Conservation (phyloP, 2,113 vertebrate genomes). For the Gobiocypris rarus region DNA sequence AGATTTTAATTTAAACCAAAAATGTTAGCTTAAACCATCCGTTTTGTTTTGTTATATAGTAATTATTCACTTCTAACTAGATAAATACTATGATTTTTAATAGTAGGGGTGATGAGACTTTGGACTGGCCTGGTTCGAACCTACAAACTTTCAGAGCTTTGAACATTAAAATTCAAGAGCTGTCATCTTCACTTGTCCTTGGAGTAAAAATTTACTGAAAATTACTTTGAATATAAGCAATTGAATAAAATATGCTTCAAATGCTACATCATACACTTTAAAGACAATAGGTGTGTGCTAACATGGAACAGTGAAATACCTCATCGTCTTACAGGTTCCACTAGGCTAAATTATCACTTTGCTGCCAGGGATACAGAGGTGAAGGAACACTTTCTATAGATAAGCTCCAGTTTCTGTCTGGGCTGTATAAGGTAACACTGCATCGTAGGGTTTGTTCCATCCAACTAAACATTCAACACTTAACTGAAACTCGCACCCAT, state of each 20-base stretch:
- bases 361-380: slow-evolving; percentile 48
- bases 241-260: not conserved
- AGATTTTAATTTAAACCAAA: not conserved
- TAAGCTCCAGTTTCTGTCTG: slow-evolving; percentile 59
- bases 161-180: not conserved
- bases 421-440: slow-evolving; percentile 56
- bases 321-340: slow-evolving; percentile 25
- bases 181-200: not conserved
- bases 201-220: not conserved
- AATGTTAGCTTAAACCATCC: not conserved
- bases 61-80: not conserved
- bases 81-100: not conserved
- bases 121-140: not conserved
- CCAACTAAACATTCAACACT: slow-evolving; percentile 64
- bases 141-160: not conserved
- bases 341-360: slow-evolving; percentile 30
- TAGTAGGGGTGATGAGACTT: not conserved
- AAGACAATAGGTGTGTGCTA: not conserved
- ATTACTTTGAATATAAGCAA: not conserved
- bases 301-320: not conserved
- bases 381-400: slow-evolving; percentile 53
- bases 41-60: not conserved
- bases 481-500: slow-evolving; percentile 45
- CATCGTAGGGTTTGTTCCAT: slow-evolving; percentile 54
- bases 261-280: not conserved